Percentiles rank a stretch among this genome's conserved stretches.
phyloP scores from a whole-genome alignment of 2,888 invertebrate genomes.

The Ernsta delagoae region DNA sequence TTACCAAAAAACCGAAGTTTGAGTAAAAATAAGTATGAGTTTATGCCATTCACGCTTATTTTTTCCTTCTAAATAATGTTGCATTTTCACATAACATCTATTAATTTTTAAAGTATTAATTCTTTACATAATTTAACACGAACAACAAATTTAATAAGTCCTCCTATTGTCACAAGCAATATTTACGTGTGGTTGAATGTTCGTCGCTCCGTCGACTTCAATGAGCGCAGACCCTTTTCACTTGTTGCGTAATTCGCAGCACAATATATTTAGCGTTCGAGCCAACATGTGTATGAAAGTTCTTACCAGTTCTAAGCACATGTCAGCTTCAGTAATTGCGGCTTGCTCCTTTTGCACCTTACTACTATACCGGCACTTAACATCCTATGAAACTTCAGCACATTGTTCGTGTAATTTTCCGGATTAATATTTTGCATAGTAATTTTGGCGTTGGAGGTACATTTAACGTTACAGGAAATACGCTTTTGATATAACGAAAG shows the following conservation, averaged over 20 bases:
- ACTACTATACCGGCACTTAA: slow-evolving; percentile 58
- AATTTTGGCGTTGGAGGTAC: neutral
- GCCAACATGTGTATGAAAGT: slow-evolving; percentile 45
- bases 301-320: slow-evolving; percentile 49
- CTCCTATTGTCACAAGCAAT: slow-evolving; percentile 15
- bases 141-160: slow-evolving; percentile 13
- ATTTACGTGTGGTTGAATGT: slow-evolving; percentile 20
- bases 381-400: slow-evolving; percentile 55
- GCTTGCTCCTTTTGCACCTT: slow-evolving; percentile 53
- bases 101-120: no score
- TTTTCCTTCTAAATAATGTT: no score
- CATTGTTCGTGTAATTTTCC: slow-evolving; percentile 49
- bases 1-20: no score
- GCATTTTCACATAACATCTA: no score
- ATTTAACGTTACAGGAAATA: neutral
- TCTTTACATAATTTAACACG: neutral
- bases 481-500: neutral
- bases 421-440: slow-evolving; percentile 33
- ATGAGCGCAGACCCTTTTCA: slow-evolving; percentile 45
- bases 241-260: slow-evolving; percentile 48
- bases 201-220: slow-evolving; percentile 26
- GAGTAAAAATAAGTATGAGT: no score
- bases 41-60: no score
- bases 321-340: slow-evolving; percentile 57
- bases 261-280: slow-evolving; percentile 44